These are phyloP conservation scores for Heterohyrax brucei DNA, from an alignment of 2,797 vertebrate genomes.

Conservation along the genomic window DNA sequence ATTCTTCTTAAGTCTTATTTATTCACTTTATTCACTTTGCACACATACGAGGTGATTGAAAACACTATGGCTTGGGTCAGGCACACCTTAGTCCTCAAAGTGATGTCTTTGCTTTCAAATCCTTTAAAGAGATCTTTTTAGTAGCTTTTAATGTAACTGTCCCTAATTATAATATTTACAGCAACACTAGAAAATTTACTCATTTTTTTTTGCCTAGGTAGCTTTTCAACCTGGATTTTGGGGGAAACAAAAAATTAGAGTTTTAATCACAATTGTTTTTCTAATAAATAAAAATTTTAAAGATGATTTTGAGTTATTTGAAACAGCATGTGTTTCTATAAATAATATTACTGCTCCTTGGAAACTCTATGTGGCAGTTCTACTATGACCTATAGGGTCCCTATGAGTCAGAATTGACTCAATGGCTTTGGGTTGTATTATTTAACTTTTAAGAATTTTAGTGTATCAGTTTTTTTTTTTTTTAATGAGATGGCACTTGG, in stretches of 20 bases:
- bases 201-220: conserved; percentile 46
- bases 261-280: neutral
- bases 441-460: conserved; percentile 6
- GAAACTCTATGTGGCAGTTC: no score
- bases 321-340: neutral
- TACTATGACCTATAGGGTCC: no score
- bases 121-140: no score
- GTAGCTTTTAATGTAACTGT: neutral
- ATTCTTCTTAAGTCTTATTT: no score
- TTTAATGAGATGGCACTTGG: no score
- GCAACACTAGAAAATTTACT: neutral
- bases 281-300: neutral
- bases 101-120: no score
- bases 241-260: neutral
- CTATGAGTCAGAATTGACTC: no score
- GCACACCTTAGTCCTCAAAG: no score
- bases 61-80: no score
- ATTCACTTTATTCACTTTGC: no score
- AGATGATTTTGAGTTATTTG: conserved; percentile 16
- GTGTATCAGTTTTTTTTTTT: conserved; percentile 24
- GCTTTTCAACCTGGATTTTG: neutral
- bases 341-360: neutral
- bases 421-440: neutral
- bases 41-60: no score
- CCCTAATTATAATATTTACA: conserved; percentile 49